These are phyloP conservation scores for Azorinus chamasolen DNA, from an alignment of 2,888 invertebrate genomes.

Conservation along the genomic window DNA sequence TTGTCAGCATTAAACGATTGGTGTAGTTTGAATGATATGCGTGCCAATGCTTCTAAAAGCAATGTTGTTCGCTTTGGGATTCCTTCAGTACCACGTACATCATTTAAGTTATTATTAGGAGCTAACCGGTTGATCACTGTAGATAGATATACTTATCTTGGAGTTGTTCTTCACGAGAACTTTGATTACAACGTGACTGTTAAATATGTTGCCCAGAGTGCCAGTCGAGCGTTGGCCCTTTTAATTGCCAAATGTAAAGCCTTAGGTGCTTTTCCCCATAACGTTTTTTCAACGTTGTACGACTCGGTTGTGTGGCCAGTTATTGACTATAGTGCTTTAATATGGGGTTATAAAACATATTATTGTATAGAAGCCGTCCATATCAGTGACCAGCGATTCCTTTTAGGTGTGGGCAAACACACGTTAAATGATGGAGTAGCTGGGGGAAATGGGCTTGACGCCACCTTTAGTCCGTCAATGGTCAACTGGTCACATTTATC, in stretches of 20 bases:
- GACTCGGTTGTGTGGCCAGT: not conserved
- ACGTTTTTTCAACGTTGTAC: not conserved
- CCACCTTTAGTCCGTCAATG: conserved; percentile 1
- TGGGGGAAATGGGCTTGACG: conserved; percentile 12
- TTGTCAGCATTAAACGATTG: too few relatives aligned
- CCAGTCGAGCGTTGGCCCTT: conserved; percentile 1
- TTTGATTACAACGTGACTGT: conserved; percentile 18
- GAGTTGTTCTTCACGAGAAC: too few relatives aligned
- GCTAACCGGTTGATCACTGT: too few relatives aligned
- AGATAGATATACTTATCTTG: too few relatives aligned
- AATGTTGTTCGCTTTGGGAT: too few relatives aligned
- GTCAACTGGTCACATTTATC: not conserved
- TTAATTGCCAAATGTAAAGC: conserved; percentile 1
- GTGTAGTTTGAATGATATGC: too few relatives aligned
- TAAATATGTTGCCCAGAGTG: conserved; percentile 9
- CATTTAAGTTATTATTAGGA: too few relatives aligned
- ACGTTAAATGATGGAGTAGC: conserved; percentile 2
- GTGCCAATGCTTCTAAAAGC: too few relatives aligned
- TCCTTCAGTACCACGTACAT: too few relatives aligned
- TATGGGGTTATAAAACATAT: conserved; percentile 10
- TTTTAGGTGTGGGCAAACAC: conserved; percentile 12
- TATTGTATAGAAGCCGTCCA: not conserved
- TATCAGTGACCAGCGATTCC: conserved; percentile 1
- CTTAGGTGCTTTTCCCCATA: too few relatives aligned
- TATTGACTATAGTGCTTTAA: conserved; percentile 9